Evolutionary conservation across 1,140 invertebrate species (phyloP).

Genomic region (Gonatopus flavifemur): DNA sequence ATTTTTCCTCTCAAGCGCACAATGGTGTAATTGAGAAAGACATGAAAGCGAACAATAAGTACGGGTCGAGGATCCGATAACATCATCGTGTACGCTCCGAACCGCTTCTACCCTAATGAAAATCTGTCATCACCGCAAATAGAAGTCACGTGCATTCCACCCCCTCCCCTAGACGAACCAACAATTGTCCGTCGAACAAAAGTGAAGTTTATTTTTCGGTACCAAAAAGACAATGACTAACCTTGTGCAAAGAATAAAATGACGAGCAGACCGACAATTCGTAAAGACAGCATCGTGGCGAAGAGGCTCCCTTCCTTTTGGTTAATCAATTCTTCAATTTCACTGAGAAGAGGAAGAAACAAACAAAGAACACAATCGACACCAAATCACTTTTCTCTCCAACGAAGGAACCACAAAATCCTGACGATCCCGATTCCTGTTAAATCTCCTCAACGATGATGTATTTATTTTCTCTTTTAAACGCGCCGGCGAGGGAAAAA

Average conservation of each 20-base stretch:
- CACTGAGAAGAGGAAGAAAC: too few species aligned
- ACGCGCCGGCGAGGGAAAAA: not conserved
- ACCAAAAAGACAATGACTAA: constrained; percentile 2
- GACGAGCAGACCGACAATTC: constrained; percentile 24
- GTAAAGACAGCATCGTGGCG: constrained; percentile 7
- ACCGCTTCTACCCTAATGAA: not conserved
- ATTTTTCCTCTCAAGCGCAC: too few species aligned
- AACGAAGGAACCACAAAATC: too few species aligned
- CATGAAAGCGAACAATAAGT: too few species aligned
- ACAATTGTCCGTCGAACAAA: too few species aligned
- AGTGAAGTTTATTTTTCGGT: too few species aligned
- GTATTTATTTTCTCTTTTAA: not conserved
- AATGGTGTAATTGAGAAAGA: too few species aligned
- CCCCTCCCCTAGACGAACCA: too few species aligned
- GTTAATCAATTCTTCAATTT: not conserved
- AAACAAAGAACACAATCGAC: constrained; percentile 21
- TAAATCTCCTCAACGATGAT: not conserved
- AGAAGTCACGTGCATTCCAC: too few species aligned
- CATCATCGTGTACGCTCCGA: constrained; percentile 2
- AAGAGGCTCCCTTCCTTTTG: not conserved
- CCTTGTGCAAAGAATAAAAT: constrained; percentile 21
- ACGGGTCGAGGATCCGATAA: constrained; percentile 10
- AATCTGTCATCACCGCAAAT: not conserved
- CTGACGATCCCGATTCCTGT: not conserved
- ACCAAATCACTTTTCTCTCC: constrained; percentile 9